phyloP scores from a whole-genome alignment of 2,888 invertebrate species.

The Pyralis farinalis region DNA sequence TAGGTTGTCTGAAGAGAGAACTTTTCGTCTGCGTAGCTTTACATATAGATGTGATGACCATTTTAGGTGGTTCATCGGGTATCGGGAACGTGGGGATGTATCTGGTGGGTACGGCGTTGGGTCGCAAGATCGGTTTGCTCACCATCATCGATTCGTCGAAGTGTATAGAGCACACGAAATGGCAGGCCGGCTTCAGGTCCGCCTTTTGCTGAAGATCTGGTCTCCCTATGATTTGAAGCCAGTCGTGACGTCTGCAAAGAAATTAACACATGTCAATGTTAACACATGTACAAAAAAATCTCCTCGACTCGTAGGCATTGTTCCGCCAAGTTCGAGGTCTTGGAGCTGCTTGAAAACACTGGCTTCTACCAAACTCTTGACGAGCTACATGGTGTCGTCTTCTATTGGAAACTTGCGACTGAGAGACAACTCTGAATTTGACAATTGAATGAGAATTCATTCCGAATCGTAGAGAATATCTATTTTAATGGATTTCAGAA shows the following conservation, averaged over 20 bases:
- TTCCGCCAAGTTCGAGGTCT: no score
- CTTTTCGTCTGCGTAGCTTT: slow-evolving; percentile 4
- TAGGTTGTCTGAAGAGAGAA: neutral
- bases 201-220: slow-evolving; percentile 2
- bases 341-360: no score
- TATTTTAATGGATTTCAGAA: no score
- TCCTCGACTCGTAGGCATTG: no score
- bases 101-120: slow-evolving; percentile 7
- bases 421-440: no score
- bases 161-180: slow-evolving; percentile 8
- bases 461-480: no score
- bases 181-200: slow-evolving; percentile 2
- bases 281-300: no score
- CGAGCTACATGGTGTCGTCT: no score
- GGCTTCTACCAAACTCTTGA: no score
- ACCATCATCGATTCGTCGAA: slow-evolving; percentile 6
- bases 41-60: neutral
- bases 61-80: neutral
- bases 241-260: slow-evolving; percentile 1
- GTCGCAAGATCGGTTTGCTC: slow-evolving; percentile 1
- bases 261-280: no score
- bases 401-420: no score
- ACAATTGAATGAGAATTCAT: no score
- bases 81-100: slow-evolving; percentile 2
- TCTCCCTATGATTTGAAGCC: slow-evolving; percentile 5